phyloP scores from a whole-genome alignment of 2,113 vertebrate species.

The Varanus komodoensis region DNA sequence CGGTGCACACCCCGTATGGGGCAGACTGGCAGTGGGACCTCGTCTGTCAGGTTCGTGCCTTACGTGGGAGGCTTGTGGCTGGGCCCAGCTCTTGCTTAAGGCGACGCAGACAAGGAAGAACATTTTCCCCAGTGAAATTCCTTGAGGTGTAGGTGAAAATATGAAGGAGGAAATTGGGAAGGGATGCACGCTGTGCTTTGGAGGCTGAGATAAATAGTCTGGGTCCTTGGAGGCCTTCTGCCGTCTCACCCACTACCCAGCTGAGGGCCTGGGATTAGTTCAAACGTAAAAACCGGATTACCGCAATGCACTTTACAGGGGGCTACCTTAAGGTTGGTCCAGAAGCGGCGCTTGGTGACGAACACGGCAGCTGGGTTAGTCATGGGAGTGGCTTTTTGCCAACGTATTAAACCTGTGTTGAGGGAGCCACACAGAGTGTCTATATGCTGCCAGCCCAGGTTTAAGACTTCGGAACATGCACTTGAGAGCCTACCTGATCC shows the following conservation, averaged over 20 bases:
- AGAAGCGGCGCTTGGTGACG: too few relatives aligned
- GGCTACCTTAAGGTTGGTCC: too few relatives aligned
- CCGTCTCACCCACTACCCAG: neutral
- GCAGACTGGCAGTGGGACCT: conserved; percentile 5
- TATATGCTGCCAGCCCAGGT: too few relatives aligned
- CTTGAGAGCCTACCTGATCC: too few relatives aligned
- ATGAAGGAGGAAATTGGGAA: neutral
- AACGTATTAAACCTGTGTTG: too few relatives aligned
- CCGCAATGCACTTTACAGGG: too few relatives aligned
- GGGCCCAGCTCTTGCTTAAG: neutral
- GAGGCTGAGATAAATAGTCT: neutral
- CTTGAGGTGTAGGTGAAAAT: conserved; percentile 12
- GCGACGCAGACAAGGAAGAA: conserved; percentile 17
- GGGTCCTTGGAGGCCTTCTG: neutral
- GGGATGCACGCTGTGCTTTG: neutral
- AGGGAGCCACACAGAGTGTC: too few relatives aligned
- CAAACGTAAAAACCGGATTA: neutral
- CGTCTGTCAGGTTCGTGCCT: neutral
- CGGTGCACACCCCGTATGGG: neutral
- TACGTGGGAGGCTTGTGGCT: neutral
- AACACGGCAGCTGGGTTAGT: too few relatives aligned
- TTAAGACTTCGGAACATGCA: too few relatives aligned
- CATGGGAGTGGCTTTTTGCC: too few relatives aligned
- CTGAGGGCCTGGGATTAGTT: neutral
- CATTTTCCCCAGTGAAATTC: conserved; percentile 6